Percentiles rank a stretch among this genome's conserved stretches.
phyloP scores from a whole-genome alignment of 2,888 invertebrate species.

The Erebia epiphron region DNA sequence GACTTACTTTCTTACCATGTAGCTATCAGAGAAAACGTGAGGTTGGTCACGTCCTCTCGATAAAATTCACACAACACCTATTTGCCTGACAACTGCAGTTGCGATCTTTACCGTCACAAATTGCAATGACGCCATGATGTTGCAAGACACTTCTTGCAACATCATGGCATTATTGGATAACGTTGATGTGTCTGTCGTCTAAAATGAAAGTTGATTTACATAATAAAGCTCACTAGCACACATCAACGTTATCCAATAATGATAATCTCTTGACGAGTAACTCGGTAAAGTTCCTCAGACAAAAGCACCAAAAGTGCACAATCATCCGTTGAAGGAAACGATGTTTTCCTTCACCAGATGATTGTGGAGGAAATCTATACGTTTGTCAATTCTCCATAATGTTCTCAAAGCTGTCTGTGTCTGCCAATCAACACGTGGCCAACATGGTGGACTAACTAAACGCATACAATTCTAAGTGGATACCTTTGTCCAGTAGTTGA shows the following conservation, averaged over 20 bases:
- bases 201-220: too few species aligned
- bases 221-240: background rate
- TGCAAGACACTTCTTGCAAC: too few species aligned
- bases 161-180: too few species aligned
- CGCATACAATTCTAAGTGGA: too few species aligned
- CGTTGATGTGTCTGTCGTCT: too few species aligned
- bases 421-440: too few species aligned
- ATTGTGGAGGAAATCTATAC: background rate
- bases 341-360: background rate
- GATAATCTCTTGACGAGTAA: background rate
- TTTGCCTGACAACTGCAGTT: slow-evolving; percentile 8
- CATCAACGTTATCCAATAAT: background rate
- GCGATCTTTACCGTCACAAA: slow-evolving; percentile 14
- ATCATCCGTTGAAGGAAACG: background rate
- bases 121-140: background rate
- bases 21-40: background rate
- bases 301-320: background rate
- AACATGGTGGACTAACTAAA: too few species aligned
- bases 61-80: background rate
- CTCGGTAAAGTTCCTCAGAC: background rate
- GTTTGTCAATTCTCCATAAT: too few species aligned
- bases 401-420: too few species aligned
- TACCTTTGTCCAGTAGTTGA: too few species aligned
- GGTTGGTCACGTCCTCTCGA: background rate
- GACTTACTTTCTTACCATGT: background rate